These are phyloP conservation scores for Anseranas semipalmata DNA, from an alignment of 2,113 vertebrate species.

Conservation along the genomic window DNA sequence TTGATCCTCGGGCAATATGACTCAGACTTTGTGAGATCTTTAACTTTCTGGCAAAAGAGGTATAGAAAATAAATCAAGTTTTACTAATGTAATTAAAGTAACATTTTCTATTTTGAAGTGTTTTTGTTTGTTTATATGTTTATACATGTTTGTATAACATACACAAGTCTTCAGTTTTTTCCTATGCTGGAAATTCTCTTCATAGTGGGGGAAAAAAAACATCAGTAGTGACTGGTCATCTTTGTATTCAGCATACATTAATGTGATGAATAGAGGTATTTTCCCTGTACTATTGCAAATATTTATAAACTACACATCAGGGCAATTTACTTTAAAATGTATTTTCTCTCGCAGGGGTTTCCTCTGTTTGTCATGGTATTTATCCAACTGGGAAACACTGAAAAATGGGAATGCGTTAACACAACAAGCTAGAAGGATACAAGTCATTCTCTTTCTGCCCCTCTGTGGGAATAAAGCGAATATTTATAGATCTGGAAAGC, in stretches of 20 bases:
- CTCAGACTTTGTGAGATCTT: neutral
- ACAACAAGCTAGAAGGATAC: slow-evolving; percentile 22
- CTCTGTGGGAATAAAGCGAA: slow-evolving; percentile 48
- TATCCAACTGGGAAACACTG: slow-evolving; percentile 3
- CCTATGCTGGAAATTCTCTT: neutral
- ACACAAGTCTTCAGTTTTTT: neutral
- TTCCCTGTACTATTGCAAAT: neutral
- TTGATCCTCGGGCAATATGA: neutral
- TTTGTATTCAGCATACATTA: neutral
- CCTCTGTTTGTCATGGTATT: slow-evolving; percentile 22
- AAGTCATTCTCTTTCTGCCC: slow-evolving; percentile 42
- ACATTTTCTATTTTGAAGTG: neutral
- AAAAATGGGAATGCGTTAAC: slow-evolving; percentile 22
- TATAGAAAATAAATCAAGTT: slow-evolving; percentile 2
- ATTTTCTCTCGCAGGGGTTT: slow-evolving; percentile 7
- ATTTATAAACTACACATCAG: slow-evolving; percentile 11
- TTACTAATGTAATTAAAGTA: neutral
- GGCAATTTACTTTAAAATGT: slow-evolving; percentile 1
- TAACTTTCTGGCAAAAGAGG: neutral
- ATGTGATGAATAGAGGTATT: slow-evolving; percentile 12
- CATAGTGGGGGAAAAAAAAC: neutral
- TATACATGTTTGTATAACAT: neutral
- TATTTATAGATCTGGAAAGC: slow-evolving; percentile 61
- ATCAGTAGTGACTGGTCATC: neutral
- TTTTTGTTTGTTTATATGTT: neutral